These are phyloP conservation scores for Phoeniculus purpureus DNA, from an alignment of 2,797 vertebrate genomes.

Conservation along the genomic window DNA sequence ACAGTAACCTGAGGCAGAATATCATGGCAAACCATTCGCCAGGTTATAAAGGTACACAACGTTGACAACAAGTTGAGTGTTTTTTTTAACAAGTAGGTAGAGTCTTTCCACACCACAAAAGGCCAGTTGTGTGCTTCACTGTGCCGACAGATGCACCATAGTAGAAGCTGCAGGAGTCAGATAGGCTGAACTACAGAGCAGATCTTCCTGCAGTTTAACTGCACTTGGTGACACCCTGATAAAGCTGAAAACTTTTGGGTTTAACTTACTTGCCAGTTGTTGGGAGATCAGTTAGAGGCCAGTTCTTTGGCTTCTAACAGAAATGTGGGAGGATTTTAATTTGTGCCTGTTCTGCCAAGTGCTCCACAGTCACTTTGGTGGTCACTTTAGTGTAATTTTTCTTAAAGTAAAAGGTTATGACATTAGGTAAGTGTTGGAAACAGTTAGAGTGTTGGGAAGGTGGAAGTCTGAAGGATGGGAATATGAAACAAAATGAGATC, in stretches of 20 bases:
- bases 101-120: neutral
- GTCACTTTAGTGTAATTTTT: neutral
- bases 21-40: neutral
- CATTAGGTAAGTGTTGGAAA: neutral
- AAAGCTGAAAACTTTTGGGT: neutral
- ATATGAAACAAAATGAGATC: neutral
- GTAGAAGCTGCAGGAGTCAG: neutral
- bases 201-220: neutral
- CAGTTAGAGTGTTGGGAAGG: neutral
- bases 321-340: neutral
- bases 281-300: neutral
- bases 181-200: neutral
- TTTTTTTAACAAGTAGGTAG: neutral
- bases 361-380: neutral
- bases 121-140: neutral
- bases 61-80: neutral
- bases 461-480: neutral
- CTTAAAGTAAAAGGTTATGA: neutral
- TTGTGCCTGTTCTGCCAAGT: neutral
- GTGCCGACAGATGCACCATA: neutral
- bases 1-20: neutral
- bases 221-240: neutral
- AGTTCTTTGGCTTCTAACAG: neutral
- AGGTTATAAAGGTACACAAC: neutral
- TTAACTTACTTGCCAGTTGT: neutral